Percentiles rank a stretch among this genome's conserved stretches.
phyloP scores from a whole-genome alignment of 2,888 invertebrate genomes.

The Pecten maximus region DNA sequence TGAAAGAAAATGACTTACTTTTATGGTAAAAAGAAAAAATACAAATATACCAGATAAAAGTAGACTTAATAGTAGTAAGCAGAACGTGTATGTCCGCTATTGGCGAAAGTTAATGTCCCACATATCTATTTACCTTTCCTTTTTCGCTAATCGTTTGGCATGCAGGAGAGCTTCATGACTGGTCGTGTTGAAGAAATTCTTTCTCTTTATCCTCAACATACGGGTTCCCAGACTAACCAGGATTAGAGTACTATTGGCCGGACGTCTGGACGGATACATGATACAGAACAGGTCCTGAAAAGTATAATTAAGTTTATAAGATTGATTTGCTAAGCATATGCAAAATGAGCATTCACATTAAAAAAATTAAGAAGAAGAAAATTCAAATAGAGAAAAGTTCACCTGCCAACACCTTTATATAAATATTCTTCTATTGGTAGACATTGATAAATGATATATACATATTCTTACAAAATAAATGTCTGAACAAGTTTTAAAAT shows the following conservation, averaged over 20 bases:
- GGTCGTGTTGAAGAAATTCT: slow-evolving; percentile 65
- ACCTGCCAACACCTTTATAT: too few relatives aligned
- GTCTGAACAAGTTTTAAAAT: too few relatives aligned
- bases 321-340: too few relatives aligned
- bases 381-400: too few relatives aligned
- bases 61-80: neutral
- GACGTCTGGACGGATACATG: slow-evolving; percentile 49
- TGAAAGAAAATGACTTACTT: too few relatives aligned
- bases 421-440: too few relatives aligned
- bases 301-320: neutral
- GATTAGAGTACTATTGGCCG: slow-evolving; percentile 51
- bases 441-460: too few relatives aligned
- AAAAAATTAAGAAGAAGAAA: too few relatives aligned
- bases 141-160: slow-evolving; percentile 63
- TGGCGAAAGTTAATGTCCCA: neutral
- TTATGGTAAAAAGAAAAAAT: neutral
- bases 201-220: slow-evolving; percentile 67
- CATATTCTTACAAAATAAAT: too few relatives aligned
- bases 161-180: slow-evolving; percentile 66
- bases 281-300: slow-evolving; percentile 68
- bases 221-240: slow-evolving; percentile 72
- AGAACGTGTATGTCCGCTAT: too few relatives aligned
- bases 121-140: slow-evolving; percentile 61
- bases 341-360: too few relatives aligned
- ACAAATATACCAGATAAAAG: too few relatives aligned